These are phyloP conservation scores for Notodonta ziczac DNA, from an alignment of 2,888 invertebrate species.

Conservation along the genomic window DNA sequence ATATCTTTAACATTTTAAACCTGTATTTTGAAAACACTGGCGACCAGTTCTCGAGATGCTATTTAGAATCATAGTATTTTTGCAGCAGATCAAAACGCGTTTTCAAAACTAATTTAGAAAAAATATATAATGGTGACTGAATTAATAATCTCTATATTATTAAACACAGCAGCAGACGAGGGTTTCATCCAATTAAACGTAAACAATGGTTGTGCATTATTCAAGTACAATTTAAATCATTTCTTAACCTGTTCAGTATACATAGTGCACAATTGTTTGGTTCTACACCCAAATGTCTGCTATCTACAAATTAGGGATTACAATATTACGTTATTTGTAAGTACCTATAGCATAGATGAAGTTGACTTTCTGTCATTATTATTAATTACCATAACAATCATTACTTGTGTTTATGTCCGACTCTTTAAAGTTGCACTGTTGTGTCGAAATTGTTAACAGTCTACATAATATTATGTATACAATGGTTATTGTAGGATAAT, in stretches of 20 bases:
- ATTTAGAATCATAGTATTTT: slow-evolving; percentile 51
- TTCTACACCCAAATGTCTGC: not conserved
- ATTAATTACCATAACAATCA: too few relatives aligned
- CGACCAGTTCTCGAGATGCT: slow-evolving; percentile 47
- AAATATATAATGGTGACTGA: not conserved
- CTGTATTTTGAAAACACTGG: slow-evolving; percentile 18
- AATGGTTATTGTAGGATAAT: slow-evolving; percentile 50
- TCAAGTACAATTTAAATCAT: slow-evolving; percentile 42
- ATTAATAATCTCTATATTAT: not conserved
- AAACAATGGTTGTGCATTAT: slow-evolving; percentile 47
- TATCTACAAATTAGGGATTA: not conserved
- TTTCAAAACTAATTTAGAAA: not conserved
- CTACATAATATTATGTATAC: slow-evolving; percentile 26
- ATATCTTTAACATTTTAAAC: slow-evolving; percentile 8
- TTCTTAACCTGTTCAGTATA: slow-evolving; percentile 28
- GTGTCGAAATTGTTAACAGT: not conserved
- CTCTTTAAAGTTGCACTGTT: not conserved
- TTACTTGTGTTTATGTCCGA: not conserved
- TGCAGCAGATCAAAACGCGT: slow-evolving; percentile 38
- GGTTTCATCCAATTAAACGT: slow-evolving; percentile 16
- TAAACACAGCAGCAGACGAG: not conserved
- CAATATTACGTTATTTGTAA: too few relatives aligned
- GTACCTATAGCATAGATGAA: not conserved
- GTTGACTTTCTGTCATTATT: too few relatives aligned
- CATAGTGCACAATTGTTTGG: slow-evolving; percentile 40